phyloP scores from a whole-genome alignment of 2,888 invertebrate species.

The Volucella inflata region DNA sequence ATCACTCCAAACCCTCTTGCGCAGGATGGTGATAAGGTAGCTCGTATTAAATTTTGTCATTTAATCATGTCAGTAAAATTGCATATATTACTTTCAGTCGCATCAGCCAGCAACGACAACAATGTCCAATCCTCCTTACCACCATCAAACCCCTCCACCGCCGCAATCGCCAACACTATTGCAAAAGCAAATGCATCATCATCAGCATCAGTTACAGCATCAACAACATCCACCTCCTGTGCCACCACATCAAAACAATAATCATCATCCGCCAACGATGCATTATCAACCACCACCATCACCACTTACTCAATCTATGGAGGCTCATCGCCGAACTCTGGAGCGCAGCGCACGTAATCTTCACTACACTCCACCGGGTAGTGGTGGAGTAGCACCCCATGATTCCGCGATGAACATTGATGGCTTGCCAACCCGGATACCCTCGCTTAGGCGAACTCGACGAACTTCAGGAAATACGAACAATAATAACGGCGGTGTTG shows the following conservation, averaged over 20 bases:
- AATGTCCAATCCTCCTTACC: constrained; percentile 74
- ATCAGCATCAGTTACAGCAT: constrained; percentile 76
- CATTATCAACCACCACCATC: constrained; percentile 74
- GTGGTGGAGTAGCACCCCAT: constrained; percentile 66
- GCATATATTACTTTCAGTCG: constrained; percentile 68
- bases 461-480: constrained; percentile 80
- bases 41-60: neutral
- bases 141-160: constrained; percentile 66
- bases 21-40: constrained; percentile 82
- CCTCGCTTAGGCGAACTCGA: constrained; percentile 82
- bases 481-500: constrained; percentile 79
- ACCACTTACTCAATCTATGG: constrained; percentile 80
- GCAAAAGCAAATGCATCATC: constrained; percentile 78
- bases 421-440: constrained; percentile 80
- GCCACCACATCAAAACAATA: constrained; percentile 80
- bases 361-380: constrained; percentile 76
- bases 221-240: constrained; percentile 79
- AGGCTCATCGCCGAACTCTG: constrained; percentile 81
- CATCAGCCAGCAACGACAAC: constrained; percentile 80
- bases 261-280: constrained; percentile 75
- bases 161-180: constrained; percentile 79
- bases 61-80: constrained; percentile 9
- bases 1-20: constrained; percentile 83
- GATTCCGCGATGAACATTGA: constrained; percentile 78
- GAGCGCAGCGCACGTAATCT: constrained; percentile 81